Conservation (phyloP, 1,140 invertebrate species). For the Drosophila burlai region DNA sequence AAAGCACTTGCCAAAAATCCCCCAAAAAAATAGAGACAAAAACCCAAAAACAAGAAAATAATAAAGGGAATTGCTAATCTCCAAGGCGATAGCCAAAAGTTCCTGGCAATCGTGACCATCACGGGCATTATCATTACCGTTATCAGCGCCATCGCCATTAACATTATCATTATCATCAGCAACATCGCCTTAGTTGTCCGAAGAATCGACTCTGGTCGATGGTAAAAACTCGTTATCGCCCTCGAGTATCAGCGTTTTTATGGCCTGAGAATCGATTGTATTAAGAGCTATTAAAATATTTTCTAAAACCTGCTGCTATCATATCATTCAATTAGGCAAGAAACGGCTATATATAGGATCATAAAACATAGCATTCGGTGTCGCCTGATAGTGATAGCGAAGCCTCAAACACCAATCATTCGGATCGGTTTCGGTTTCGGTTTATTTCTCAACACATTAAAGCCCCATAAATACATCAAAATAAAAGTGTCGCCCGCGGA, state of each 20-base stretch:
- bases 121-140: conserved; percentile 17
- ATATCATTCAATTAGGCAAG: conserved; percentile 83
- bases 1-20: conserved; percentile 18
- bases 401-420: conserved; percentile 58
- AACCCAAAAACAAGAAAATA: not conserved
- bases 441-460: conserved; percentile 66
- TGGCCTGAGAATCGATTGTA: conserved; percentile 79
- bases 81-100: conserved; percentile 30
- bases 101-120: conserved; percentile 32
- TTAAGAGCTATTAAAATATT: conserved; percentile 84
- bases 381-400: conserved; percentile 66
- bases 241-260: conserved; percentile 65
- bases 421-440: conserved; percentile 18
- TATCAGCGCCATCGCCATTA: conserved; percentile 23
- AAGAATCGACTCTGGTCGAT: conserved; percentile 33
- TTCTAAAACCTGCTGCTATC: conserved; percentile 79
- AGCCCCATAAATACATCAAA: conserved; percentile 78
- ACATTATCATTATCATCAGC: conserved; percentile 24
- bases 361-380: conserved; percentile 74
- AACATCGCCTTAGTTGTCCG: conserved; percentile 22
- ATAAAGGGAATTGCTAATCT: conserved; percentile 25
- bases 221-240: conserved; percentile 51
- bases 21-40: not conserved
- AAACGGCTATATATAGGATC: conserved; percentile 77
- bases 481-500: conserved; percentile 74